Percentiles rank a stretch among this genome's conserved stretches.
These are phyloP conservation scores for human DNA, from an alignment of 2,113 vertebrate species.

Conservation along the genomic window GRCh38 chr11:15175001-15175500, in stretches of 20 bases:
- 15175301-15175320: background rate
- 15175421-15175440: background rate
- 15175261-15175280: background rate
- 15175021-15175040: background rate
- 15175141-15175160: background rate
- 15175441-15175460: background rate
- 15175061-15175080: background rate
- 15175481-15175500: background rate
- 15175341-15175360: background rate
- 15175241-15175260: background rate
- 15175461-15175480: background rate
- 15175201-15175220: background rate
- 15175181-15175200: background rate
- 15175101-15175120: background rate
- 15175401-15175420: background rate
- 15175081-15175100: background rate
- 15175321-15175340: background rate
- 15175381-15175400: background rate
- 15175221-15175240: conserved; percentile 17
- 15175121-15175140: background rate
- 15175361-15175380: background rate
- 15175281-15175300: background rate
- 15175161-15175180: background rate
- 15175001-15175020: background rate
- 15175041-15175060: background rate